phyloP scores from a whole-genome alignment of 2,113 vertebrate genomes.

The Columba janthina region DNA sequence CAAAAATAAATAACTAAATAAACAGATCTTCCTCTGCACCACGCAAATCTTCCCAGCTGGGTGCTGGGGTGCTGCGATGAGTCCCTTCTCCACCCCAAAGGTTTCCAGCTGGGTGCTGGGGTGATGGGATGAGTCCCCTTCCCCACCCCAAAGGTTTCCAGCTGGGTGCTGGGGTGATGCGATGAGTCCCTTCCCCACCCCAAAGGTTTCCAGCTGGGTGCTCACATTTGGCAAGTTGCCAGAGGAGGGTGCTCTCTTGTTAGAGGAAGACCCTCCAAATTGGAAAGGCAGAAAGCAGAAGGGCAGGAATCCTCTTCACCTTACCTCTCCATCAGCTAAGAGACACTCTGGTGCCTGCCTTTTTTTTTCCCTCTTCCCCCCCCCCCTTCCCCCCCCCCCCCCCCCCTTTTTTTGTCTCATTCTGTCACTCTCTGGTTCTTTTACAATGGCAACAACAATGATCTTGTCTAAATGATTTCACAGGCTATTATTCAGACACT shows the following conservation, averaged over 20 bases:
- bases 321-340: conserved; percentile 55
- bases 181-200: not conserved
- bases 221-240: conserved; percentile 82
- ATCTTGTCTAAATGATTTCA: conserved; percentile 84
- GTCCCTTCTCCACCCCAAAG: not conserved
- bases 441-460: conserved; percentile 78
- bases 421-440: conserved; percentile 77
- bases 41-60: rapidly evolving
- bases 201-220: not conserved
- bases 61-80: rapidly evolving
- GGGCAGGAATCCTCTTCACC: conserved; percentile 54
- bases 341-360: conserved; percentile 34
- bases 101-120: not conserved
- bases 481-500: conserved; percentile 83
- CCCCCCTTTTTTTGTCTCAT: conserved; percentile 55
- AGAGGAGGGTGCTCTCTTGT: conserved; percentile 85
- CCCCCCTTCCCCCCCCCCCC: conserved; percentile 18
- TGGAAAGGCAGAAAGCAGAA: conserved; percentile 26
- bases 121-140: not conserved
- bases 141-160: not conserved
- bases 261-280: conserved; percentile 65
- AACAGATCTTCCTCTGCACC: rapidly evolving
- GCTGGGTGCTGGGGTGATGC: rapidly evolving
- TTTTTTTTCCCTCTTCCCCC: not conserved
- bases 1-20: not conserved